A percentile compares a stretch with the other conserved stretches of the same genome.
These are phyloP conservation scores for Forpus xanthops DNA, from an alignment of 2,797 vertebrate genomes.

Conservation along the genomic window DNA sequence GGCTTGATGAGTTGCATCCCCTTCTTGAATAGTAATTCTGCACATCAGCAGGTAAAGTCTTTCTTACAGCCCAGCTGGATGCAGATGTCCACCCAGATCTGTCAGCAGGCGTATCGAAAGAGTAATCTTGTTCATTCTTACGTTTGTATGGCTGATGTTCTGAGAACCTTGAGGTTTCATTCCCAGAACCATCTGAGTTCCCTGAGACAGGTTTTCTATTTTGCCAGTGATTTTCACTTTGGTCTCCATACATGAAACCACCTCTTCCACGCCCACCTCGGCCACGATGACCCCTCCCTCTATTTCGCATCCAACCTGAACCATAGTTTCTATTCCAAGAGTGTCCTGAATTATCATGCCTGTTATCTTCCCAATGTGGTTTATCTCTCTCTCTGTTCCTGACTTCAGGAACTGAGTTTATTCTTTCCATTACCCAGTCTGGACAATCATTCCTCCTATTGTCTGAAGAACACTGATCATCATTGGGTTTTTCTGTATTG, in stretches of 20 bases:
- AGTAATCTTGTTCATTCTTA: constrained; percentile 83
- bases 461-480: constrained; percentile 80
- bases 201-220: constrained; percentile 89
- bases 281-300: constrained; percentile 79
- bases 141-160: constrained; percentile 86
- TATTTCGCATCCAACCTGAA: constrained; percentile 79
- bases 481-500: constrained; percentile 70
- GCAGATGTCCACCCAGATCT: constrained; percentile 97
- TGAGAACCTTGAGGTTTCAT: constrained; percentile 85
- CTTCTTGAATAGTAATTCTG: constrained; percentile 96
- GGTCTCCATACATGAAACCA: constrained; percentile 80
- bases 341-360: constrained; percentile 79
- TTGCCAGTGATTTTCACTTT: constrained; percentile 86
- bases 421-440: constrained; percentile 90
- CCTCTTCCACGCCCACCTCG: constrained; percentile 77
- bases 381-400: constrained; percentile 77
- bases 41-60: constrained; percentile 95
- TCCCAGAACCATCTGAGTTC: constrained; percentile 84
- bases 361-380: constrained; percentile 77
- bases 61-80: constrained; percentile 95
- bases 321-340: constrained; percentile 79
- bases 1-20: constrained; percentile 79
- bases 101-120: constrained; percentile 83
- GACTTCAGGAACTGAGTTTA: constrained; percentile 76
- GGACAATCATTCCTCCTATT: constrained; percentile 84